These are phyloP conservation scores for Protula sp. DNA, from an alignment of 2,888 invertebrate genomes.

Conservation along the genomic window DNA sequence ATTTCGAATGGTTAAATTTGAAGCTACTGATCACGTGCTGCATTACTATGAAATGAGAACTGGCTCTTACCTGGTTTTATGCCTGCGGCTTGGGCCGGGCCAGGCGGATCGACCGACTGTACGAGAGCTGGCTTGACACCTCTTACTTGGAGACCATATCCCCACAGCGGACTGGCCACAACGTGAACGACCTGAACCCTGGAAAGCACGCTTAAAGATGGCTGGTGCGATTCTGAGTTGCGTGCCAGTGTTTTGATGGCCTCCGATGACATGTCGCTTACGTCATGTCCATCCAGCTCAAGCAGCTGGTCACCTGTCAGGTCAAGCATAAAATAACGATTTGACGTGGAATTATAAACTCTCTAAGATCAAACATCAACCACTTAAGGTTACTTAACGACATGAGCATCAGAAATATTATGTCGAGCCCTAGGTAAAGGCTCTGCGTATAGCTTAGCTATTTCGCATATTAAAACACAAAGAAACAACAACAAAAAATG, in stretches of 20 bases:
- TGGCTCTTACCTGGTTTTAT: conserved; percentile 36
- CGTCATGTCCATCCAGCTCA: conserved; percentile 47
- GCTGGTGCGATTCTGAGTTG: conserved; percentile 33
- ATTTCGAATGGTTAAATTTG: too few relatives aligned
- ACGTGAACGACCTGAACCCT: conserved; percentile 36
- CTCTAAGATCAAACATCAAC: too few relatives aligned
- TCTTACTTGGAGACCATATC: conserved; percentile 40
- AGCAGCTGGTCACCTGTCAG: conserved; percentile 50
- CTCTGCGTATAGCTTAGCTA: too few relatives aligned
- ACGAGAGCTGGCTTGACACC: conserved; percentile 41
- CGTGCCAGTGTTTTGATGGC: conserved; percentile 37
- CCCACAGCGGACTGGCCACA: conserved; percentile 28
- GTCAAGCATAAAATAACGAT: too few relatives aligned
- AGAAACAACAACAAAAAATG: too few relatives aligned
- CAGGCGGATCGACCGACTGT: conserved; percentile 36
- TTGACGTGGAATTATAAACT: too few relatives aligned
- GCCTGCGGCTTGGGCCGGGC: conserved; percentile 43
- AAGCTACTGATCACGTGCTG: too few relatives aligned
- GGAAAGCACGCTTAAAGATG: conserved; percentile 45
- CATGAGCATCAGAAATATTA: too few relatives aligned
- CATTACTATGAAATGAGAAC: background rate
- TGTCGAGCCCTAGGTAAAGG: too few relatives aligned
- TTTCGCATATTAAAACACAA: too few relatives aligned
- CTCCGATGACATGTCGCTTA: conserved; percentile 39
- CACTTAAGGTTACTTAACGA: too few relatives aligned